These are phyloP conservation scores for Spongilla lacustris DNA, from an alignment of 37 sponge, comb jelly and placozoan genomes.

Conservation along the genomic window DNA sequence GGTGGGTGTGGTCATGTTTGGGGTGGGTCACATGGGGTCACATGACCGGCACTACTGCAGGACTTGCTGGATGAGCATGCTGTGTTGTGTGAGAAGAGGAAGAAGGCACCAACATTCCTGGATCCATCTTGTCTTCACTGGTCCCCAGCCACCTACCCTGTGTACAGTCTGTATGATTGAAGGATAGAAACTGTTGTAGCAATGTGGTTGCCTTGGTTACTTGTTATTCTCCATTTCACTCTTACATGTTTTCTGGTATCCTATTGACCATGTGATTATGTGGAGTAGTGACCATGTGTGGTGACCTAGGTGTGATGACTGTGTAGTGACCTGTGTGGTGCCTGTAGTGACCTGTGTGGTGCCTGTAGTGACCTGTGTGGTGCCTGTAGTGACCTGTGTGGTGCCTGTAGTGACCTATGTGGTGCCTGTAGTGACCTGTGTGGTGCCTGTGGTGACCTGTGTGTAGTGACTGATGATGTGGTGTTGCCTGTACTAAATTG, in stretches of 20 bases:
- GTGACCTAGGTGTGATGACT: background rate
- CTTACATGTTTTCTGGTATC: too few relatives aligned
- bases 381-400: too few relatives aligned
- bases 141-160: conserved; percentile 57
- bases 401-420: too few relatives aligned
- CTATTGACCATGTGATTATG: background rate
- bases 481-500: too few relatives aligned
- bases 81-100: conserved; percentile 29
- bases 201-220: too few relatives aligned
- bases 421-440: too few relatives aligned
- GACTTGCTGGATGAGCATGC: conserved; percentile 67
- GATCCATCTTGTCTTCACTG: conserved; percentile 68
- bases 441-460: too few relatives aligned
- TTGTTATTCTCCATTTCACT: too few relatives aligned
- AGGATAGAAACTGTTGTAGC: background rate
- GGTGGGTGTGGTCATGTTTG: conserved; percentile 36
- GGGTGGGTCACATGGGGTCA: background rate
- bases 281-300: background rate
- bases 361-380: too few relatives aligned
- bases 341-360: too few relatives aligned
- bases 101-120: conserved; percentile 6
- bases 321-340: background rate
- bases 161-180: conserved; percentile 23
- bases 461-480: too few relatives aligned
- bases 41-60: conserved; percentile 8